Percentiles rank a stretch among this genome's conserved stretches.
Evolutionary conservation across 2,888 invertebrate genomes (phyloP).

Genomic region (Drosophila anomalipes): DNA sequence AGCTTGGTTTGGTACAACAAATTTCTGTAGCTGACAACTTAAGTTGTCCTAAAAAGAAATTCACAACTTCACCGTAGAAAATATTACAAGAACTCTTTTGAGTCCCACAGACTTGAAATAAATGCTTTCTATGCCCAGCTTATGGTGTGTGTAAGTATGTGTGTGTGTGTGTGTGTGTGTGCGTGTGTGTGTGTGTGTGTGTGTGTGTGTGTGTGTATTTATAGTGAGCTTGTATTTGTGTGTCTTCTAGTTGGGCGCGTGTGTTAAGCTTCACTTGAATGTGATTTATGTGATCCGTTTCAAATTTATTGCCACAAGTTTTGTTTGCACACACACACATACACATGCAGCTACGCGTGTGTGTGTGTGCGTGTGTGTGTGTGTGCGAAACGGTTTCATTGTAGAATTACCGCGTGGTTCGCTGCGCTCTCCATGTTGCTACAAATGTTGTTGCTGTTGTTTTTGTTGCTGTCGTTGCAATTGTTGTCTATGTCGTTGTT

Average conservation of each 20-base stretch:
- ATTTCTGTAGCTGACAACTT: neutral
- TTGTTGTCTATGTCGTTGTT: conserved; percentile 53
- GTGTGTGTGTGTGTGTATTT: conserved; percentile 27
- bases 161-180: conserved; percentile 5
- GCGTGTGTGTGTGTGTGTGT: conserved; percentile 6
- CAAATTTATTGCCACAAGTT: conserved; percentile 83
- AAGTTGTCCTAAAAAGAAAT: conserved; percentile 1
- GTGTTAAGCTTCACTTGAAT: conserved; percentile 83
- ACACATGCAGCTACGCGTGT: conserved; percentile 4
- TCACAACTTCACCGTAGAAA: neutral
- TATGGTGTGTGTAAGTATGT: neutral
- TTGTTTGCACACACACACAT: conserved; percentile 65
- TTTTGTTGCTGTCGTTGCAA: conserved; percentile 36
- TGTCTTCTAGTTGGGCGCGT: conserved; percentile 76
- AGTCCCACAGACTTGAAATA: conserved; percentile 30
- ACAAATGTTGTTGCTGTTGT: conserved; percentile 43
- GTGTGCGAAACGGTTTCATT: conserved; percentile 59
- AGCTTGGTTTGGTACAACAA: neutral
- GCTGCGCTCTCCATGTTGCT: conserved; percentile 46
- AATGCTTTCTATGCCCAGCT: conserved; percentile 50
- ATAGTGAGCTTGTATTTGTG: conserved; percentile 49
- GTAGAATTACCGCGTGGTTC: conserved; percentile 72
- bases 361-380: conserved; percentile 31
- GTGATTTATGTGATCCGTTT: conserved; percentile 85
- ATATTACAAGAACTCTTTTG: conserved; percentile 1